A percentile compares a stretch with the other conserved stretches of the same genome.
These are phyloP conservation scores for Cavia aperea DNA, from an alignment of 2,113 vertebrate genomes.

Conservation along the genomic window DNA sequence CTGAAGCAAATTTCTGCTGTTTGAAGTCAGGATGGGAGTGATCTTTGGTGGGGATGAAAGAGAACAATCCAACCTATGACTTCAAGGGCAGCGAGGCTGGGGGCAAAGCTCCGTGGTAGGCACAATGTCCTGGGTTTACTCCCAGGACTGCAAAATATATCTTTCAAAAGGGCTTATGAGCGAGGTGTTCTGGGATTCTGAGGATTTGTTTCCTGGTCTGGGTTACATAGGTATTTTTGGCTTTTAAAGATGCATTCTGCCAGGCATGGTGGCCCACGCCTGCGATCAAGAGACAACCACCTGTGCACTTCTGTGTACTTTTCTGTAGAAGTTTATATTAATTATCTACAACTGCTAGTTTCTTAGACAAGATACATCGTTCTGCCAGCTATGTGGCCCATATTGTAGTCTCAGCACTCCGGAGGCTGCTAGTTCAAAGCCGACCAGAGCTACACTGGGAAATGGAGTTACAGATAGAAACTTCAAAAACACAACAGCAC, in stretches of 20 bases:
- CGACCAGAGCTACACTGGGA: too few relatives aligned
- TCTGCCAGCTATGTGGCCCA: not conserved
- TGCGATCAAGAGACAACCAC: not conserved
- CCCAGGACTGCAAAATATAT: not conserved
- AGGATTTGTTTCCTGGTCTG: conserved; percentile 4
- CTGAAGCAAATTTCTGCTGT: not conserved
- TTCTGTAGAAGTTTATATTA: not conserved
- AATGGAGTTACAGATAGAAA: not conserved
- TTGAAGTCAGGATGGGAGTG: not conserved
- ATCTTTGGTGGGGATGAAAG: not conserved
- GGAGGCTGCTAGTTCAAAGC: too few relatives aligned
- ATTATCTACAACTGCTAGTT: not conserved
- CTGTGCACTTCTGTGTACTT: not conserved
- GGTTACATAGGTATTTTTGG: not conserved
- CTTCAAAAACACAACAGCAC: not conserved
- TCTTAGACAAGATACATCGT: not conserved
- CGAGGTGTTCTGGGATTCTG: not conserved
- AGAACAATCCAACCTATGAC: not conserved
- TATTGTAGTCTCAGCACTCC: too few relatives aligned
- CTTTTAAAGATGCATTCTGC: not conserved
- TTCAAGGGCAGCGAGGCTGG: not conserved
- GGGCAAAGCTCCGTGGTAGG: not conserved
- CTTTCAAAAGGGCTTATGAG: not conserved
- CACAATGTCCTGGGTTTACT: not conserved
- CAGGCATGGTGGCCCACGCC: not conserved